phyloP scores from a whole-genome alignment of 2,113 vertebrate species.

The Scomber scombrus region DNA sequence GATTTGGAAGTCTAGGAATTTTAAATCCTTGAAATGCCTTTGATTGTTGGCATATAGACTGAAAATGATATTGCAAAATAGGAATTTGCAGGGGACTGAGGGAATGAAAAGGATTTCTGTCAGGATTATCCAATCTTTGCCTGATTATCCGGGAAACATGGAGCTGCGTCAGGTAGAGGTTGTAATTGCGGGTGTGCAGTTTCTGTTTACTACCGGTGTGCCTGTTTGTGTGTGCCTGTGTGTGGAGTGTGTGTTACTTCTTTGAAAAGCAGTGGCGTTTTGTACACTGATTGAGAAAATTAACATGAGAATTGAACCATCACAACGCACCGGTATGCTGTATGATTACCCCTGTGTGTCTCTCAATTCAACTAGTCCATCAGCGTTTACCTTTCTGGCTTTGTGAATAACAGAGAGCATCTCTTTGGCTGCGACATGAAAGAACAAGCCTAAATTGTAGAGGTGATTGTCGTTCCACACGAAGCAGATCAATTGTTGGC shows the following conservation, averaged over 20 bases:
- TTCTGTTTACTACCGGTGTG: slow-evolving; percentile 57
- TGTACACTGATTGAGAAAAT: slow-evolving; percentile 81
- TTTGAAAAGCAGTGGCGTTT: slow-evolving; percentile 68
- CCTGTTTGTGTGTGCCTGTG: not conserved
- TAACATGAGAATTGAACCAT: slow-evolving; percentile 86
- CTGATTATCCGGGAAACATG: slow-evolving; percentile 75
- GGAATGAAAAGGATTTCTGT: slow-evolving; percentile 78
- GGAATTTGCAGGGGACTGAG: slow-evolving; percentile 66
- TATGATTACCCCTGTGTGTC: slow-evolving; percentile 74
- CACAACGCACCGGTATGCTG: slow-evolving; percentile 68
- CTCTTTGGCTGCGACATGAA: slow-evolving; percentile 62
- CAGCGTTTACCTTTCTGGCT: slow-evolving; percentile 53
- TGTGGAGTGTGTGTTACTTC: slow-evolving; percentile 41
- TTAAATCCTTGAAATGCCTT: slow-evolving; percentile 67
- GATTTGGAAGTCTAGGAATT: slow-evolving; percentile 52
- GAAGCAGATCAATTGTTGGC: slow-evolving; percentile 68
- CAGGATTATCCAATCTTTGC: slow-evolving; percentile 77
- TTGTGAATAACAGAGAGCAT: slow-evolving; percentile 30
- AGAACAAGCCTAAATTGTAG: slow-evolving; percentile 58
- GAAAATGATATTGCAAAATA: slow-evolving; percentile 73
- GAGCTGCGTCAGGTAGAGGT: slow-evolving; percentile 70
- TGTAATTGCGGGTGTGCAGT: slow-evolving; percentile 70
- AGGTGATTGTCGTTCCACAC: slow-evolving; percentile 41
- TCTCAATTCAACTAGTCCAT: slow-evolving; percentile 55
- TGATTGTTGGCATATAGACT: slow-evolving; percentile 76